Evolutionary conservation across 2,797 vertebrate genomes (phyloP).

Genomic region (Ibycter americanus): DNA sequence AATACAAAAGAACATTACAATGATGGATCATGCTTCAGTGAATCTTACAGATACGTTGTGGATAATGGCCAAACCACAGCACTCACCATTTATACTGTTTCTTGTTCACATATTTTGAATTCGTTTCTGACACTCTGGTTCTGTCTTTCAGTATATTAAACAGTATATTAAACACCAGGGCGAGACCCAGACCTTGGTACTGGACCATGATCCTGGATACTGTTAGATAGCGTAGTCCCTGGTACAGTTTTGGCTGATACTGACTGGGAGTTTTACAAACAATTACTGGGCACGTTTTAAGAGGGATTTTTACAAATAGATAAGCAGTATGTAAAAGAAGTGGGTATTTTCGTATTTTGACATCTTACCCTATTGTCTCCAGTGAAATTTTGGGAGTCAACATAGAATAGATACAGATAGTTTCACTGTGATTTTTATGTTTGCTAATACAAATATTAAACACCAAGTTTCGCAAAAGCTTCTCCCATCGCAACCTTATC

Average conservation of each 20-base stretch:
- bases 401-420: background rate
- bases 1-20: background rate
- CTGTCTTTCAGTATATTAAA: background rate
- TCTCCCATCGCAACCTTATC: background rate
- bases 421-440: background rate
- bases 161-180: background rate
- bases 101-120: rapidly evolving
- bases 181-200: background rate
- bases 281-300: background rate
- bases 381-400: background rate
- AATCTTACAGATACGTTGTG: rapidly evolving
- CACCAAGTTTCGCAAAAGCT: background rate
- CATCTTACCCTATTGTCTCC: background rate
- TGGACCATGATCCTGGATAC: background rate
- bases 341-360: background rate
- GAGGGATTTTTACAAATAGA: background rate
- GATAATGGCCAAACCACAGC: background rate
- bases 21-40: rapidly evolving
- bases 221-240: background rate
- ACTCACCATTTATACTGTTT: background rate
- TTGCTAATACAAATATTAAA: background rate
- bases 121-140: background rate
- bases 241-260: background rate
- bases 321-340: background rate
- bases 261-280: background rate